Evolutionary conservation across 2,888 invertebrate species (phyloP).

Genomic region (Cheiracanthium punctorium): DNA sequence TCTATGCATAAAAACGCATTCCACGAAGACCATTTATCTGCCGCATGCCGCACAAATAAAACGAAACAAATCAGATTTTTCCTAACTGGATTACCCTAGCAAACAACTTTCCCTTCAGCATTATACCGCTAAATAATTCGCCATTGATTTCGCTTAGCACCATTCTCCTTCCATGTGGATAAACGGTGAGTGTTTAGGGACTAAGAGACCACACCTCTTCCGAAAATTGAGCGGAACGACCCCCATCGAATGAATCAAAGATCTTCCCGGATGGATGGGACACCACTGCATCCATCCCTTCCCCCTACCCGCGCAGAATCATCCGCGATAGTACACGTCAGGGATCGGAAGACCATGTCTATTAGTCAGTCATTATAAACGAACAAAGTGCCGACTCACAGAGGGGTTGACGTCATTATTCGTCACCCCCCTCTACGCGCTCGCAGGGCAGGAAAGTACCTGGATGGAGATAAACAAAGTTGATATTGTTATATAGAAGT

Average conservation of each 20-base stretch:
- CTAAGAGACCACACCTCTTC: constrained; percentile 6
- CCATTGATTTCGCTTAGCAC: no score
- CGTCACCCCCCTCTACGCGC: constrained; percentile 2
- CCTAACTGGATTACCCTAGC: no score
- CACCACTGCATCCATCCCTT: background rate
- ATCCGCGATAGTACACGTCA: constrained; percentile 4
- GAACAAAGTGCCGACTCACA: constrained; percentile 66
- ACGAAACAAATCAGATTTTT: no score
- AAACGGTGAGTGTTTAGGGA: background rate
- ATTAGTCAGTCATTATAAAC: constrained; percentile 65
- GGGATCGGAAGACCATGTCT: constrained; percentile 52
- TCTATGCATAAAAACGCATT: no score
- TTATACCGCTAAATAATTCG: no score
- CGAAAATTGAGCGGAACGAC: constrained; percentile 11
- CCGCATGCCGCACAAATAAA: no score
- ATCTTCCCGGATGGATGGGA: background rate
- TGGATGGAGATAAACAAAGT: constrained; percentile 10
- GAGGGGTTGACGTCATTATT: constrained; percentile 54
- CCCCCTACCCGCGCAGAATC: constrained; percentile 16
- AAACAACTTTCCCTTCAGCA: no score
- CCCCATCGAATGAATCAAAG: background rate
- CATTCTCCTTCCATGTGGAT: background rate
- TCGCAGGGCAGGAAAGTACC: background rate
- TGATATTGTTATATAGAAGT: constrained; percentile 3
- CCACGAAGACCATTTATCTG: no score